Conservation (phyloP, 2,888 invertebrate species). For the Oscheius sp. region DNA sequence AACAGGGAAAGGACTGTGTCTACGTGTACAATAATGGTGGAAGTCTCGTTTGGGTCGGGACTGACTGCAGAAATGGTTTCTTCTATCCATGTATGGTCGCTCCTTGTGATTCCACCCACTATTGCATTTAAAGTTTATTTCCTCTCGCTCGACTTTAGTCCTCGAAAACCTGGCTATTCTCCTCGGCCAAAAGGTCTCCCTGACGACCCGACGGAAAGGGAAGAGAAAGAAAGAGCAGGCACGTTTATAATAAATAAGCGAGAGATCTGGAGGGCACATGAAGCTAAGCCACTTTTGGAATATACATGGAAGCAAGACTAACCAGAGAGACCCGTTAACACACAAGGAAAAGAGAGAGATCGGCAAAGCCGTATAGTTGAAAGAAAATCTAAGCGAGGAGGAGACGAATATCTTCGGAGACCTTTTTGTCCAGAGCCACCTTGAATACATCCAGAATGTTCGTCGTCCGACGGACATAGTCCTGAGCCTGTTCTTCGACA, state of each 20-base stretch:
- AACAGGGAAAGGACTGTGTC: slow-evolving; percentile 26
- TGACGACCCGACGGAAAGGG: too few relatives aligned
- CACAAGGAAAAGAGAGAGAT: slow-evolving; percentile 16
- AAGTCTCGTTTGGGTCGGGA: slow-evolving; percentile 7
- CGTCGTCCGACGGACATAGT: slow-evolving; percentile 27
- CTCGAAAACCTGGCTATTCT: too few relatives aligned
- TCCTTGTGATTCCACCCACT: slow-evolving; percentile 30
- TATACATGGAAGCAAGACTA: neutral
- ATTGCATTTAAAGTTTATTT: slow-evolving; percentile 11
- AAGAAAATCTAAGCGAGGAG: slow-evolving; percentile 17
- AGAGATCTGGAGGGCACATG: neutral
- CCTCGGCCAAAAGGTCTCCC: too few relatives aligned
- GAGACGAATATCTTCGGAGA: slow-evolving; percentile 36
- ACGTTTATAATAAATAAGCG: slow-evolving; percentile 3
- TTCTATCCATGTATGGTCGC: slow-evolving; percentile 20
- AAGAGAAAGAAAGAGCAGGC: too few relatives aligned
- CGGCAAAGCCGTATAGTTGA: neutral
- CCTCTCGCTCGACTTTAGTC: too few relatives aligned
- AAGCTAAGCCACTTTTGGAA: slow-evolving; percentile 8
- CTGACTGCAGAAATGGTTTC: slow-evolving; percentile 29
- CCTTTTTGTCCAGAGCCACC: slow-evolving; percentile 37
- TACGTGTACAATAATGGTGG: slow-evolving; percentile 13
- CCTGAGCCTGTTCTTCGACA: slow-evolving; percentile 39
- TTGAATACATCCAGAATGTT: slow-evolving; percentile 37
- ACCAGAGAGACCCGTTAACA: neutral